These are phyloP conservation scores for Morpho helenor DNA, from an alignment of 2,888 invertebrate species.

Conservation along the genomic window DNA sequence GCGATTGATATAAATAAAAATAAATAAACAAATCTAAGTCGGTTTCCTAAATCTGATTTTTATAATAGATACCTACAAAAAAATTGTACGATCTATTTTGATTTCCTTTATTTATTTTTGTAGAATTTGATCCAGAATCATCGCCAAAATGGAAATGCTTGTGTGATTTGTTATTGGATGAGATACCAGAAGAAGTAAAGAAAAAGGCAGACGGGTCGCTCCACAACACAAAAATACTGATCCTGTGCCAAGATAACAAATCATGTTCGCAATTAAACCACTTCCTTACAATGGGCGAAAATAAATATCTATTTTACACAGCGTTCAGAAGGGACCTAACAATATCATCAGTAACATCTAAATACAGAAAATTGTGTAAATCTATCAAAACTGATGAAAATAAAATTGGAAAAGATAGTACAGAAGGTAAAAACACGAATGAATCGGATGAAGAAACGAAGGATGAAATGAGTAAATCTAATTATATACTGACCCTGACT, in stretches of 20 bases:
- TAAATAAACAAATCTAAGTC: too few relatives aligned
- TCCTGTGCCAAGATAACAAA: constrained; percentile 90
- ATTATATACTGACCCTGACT: constrained; percentile 85
- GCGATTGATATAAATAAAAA: too few relatives aligned
- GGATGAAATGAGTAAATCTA: constrained; percentile 79
- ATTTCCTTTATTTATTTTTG: constrained; percentile 25
- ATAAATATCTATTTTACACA: constrained; percentile 81
- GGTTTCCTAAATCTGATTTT: too few relatives aligned
- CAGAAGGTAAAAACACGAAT: constrained; percentile 33
- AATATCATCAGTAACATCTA: constrained; percentile 77
- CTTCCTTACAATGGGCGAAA: constrained; percentile 82
- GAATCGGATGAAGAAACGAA: constrained; percentile 41
- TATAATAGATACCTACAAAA: too few relatives aligned
- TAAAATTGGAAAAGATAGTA: constrained; percentile 30
- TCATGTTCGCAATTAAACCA: constrained; percentile 90
- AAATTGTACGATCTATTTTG: too few relatives aligned
- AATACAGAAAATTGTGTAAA: constrained; percentile 57
- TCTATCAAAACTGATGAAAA: constrained; percentile 29
- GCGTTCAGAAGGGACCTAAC: constrained; percentile 80
- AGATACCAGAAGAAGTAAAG: constrained; percentile 88
- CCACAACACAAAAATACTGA: constrained; percentile 83
- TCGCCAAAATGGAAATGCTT: constrained; percentile 95
- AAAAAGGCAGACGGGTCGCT: constrained; percentile 52
- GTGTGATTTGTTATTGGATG: constrained; percentile 86
- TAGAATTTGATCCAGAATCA: constrained; percentile 89